Base-by-base conservation (phyloP, 2,113 vertebrate species). In the Semnornis frantzii region DNA sequence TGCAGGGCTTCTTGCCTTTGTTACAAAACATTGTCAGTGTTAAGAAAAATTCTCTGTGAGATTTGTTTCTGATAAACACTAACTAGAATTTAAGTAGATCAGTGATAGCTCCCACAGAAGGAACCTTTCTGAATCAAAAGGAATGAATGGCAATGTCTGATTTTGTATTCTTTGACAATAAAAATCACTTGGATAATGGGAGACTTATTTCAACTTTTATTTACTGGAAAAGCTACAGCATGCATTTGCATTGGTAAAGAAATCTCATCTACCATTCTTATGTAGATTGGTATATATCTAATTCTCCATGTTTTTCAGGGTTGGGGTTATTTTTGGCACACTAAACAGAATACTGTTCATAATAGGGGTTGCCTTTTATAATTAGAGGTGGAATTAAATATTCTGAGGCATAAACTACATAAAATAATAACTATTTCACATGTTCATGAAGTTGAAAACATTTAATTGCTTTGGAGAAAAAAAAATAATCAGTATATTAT, bases 371-470 rank as follows among this genome's bases (percentile, higher is more conserved):
- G 70, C 31, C 70, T 88, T 79, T 75, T 85, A 52, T 62, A 85
- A 91, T 70, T 84, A 64, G 10, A 12, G 25, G 17, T 84, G 28
- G 13, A 87, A 64, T 91, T 68, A 80, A 79, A 73, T 72, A 31
- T 89, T 78, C 19, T 60, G 54, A 57, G 57, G 25, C 64, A 84
- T 85, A 95, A 92, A 59, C 4, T 8, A 71, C 15, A 85, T 37
- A 84, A 95, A 92, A 72, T 50, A 71, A 77, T 83, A 57, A 70
- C 52, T 55, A 74, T 64, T 69, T 15, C 16, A 92, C 72, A 74
- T 80, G 28, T 91, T 89, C 25, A 71, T 25, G 55, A 94, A 83
- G 42, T 54, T 89, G 64, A 96, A 95, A 91, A 93, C 15, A 71
- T 83, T 60, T 93, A 69, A 96, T 91, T 95, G 85, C 82, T 89